Base-by-base conservation (phyloP, 2,113 vertebrate species). In the Neolamprologus fasciatus region DNA sequence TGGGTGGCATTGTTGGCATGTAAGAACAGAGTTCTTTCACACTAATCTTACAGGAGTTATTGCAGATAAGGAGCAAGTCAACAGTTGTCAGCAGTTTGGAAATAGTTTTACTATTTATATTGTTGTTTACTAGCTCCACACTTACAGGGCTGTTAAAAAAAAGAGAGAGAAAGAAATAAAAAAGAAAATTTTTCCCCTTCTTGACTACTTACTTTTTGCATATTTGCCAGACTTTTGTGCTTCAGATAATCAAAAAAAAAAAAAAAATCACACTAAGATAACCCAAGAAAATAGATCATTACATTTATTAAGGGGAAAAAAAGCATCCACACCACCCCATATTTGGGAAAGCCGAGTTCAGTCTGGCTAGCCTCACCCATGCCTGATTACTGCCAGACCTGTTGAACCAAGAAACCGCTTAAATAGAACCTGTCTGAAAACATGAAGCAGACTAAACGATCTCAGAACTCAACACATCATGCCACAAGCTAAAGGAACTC, bases 141-240 rank as follows among this genome's bases (percentile, higher is more conserved):
- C 42, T 16, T 73, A 73, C 68, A 73, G 12, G 3, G 63, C 11
- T 68, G n/a, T 40, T 1, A 14, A 58, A 9, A 19, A 61, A 8
- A 17, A 16, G 0, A 2, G 2, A 58, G 6, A 19, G 0, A 58
- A 58, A 57, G 0, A 57, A 57, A 55, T 13, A 14, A 58, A 28
- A 58, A 28, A 2, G 0, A 19, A 66, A 9, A 14, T 0, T 14
- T 6, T 40, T n/a, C 35, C 35, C 37, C 21, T 71, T 45, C 4
- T n/a, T 66, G 10, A n/a, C 19, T 66, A 21, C 40, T 17, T 45
- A 2, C 0, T 7, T 73, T 45, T 45, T 26, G 66, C 37, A 26
- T 45, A 45, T 73, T 73, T 73, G 21, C 21, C 68, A 73, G 8
- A 28, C 68, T 28, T 63, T 63, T 63, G 58, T 73, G 23, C 21